Percentiles rank a stretch among this genome's conserved stretches.
Evolutionary conservation across 1,140 invertebrate species (phyloP).

Genomic region (Psix sp.): DNA sequence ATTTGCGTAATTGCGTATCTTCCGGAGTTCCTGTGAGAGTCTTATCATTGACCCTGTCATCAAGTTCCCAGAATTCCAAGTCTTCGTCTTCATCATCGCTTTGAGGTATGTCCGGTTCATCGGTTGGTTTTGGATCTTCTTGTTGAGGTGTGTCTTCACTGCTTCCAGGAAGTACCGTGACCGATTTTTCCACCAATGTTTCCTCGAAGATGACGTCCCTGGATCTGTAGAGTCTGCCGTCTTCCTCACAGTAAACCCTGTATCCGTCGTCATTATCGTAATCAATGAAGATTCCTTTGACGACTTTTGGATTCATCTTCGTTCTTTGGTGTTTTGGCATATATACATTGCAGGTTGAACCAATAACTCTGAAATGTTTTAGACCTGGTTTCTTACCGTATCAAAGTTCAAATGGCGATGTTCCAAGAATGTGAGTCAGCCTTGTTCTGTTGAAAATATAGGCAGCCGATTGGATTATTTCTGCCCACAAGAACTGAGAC

Average conservation of each 20-base stretch:
- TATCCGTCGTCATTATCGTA: slow-evolving; percentile 37
- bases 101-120: too few relatives aligned
- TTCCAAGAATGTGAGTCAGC: slow-evolving; percentile 6
- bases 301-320: slow-evolving; percentile 32
- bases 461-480: slow-evolving; percentile 13
- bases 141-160: neutral
- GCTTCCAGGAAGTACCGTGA: neutral
- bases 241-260: slow-evolving; percentile 22
- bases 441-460: slow-evolving; percentile 30
- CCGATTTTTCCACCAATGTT: neutral
- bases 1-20: too few relatives aligned
- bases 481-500: slow-evolving; percentile 16
- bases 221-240: slow-evolving; percentile 5
- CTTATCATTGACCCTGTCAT: too few relatives aligned
- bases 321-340: slow-evolving; percentile 21
- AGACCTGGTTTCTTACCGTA: slow-evolving; percentile 19
- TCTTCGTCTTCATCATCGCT: too few relatives aligned
- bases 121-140: neutral
- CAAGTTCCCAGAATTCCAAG: too few relatives aligned
- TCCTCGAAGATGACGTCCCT: slow-evolving; percentile 38
- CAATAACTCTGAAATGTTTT: slow-evolving; percentile 18
- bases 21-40: too few relatives aligned
- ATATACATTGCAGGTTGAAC: slow-evolving; percentile 33
- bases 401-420: slow-evolving; percentile 27
- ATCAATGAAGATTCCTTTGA: slow-evolving; percentile 30